phyloP scores from a whole-genome alignment of 2,113 vertebrate genomes.

The Toxostoma redivivum region DNA sequence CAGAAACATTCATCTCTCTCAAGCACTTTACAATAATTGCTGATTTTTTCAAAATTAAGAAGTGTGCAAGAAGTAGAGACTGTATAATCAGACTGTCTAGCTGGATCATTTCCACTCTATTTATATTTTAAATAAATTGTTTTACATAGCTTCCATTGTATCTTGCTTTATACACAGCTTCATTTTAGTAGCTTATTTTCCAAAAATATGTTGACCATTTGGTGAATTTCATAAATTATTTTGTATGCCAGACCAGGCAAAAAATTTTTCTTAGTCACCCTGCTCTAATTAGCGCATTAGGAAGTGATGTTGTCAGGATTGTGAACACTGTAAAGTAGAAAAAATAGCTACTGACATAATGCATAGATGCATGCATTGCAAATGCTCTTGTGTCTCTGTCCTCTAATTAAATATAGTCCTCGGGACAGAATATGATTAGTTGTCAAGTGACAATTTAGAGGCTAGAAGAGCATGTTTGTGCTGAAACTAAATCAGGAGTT shows the following conservation, averaged over 20 bases:
- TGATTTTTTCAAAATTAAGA: background rate
- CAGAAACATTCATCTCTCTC: background rate
- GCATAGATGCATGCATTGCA: constrained; percentile 52
- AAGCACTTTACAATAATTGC: background rate
- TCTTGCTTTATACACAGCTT: background rate
- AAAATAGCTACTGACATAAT: constrained; percentile 55
- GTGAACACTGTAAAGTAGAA: background rate
- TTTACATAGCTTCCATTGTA: background rate
- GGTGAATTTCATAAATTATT: background rate
- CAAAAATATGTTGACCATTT: background rate
- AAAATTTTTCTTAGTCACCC: background rate
- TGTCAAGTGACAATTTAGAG: constrained; percentile 32
- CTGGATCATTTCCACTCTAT: background rate
- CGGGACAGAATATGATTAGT: constrained; percentile 38
- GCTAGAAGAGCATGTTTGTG: background rate
- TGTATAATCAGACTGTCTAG: background rate
- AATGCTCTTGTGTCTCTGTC: constrained; percentile 2
- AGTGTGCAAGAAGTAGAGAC: background rate
- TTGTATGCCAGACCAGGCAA: background rate
- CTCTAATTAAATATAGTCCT: constrained; percentile 60
- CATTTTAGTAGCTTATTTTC: background rate
- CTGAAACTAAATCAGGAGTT: background rate
- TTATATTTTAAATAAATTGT: background rate
- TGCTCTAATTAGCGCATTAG: constrained; percentile 8
- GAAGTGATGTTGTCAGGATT: constrained; percentile 43